Evolutionary conservation across 2,888 invertebrate genomes (phyloP).

Genomic region (Aphidius colemani): DNA sequence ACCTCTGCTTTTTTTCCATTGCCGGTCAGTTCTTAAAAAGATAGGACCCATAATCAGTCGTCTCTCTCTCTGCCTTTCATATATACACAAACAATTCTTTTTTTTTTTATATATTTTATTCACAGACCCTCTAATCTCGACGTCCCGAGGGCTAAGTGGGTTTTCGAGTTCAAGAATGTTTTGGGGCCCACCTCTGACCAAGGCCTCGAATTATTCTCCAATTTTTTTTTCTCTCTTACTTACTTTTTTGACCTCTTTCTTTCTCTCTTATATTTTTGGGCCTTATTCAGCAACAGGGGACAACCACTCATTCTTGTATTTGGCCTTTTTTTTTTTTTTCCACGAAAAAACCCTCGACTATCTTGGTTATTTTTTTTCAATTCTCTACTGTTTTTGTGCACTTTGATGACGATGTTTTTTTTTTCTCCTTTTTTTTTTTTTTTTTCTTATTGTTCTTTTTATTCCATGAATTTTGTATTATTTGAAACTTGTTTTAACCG

Average conservation of each 20-base stretch:
- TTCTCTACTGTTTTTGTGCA: conserved; percentile 8
- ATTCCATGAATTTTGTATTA: not conserved
- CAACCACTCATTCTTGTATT: not conserved
- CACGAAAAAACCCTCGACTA: conserved; percentile 10
- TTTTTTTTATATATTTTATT: not conserved
- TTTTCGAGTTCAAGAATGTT: conserved; percentile 54
- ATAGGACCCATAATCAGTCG: conserved; percentile 28
- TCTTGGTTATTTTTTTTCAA: not conserved
- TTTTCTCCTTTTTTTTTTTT: not conserved
- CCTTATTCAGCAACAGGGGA: conserved; percentile 2
- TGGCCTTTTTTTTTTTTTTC: conserved; percentile 2
- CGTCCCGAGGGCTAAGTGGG: conserved; percentile 49
- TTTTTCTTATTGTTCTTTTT: not conserved
- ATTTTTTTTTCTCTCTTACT: conserved; percentile 1
- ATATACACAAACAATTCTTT: not conserved
- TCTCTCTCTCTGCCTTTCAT: conserved; percentile 8
- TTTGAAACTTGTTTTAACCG: conserved; percentile 8
- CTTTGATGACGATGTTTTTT: conserved; percentile 20
- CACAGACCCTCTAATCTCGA: conserved; percentile 50
- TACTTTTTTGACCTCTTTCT: not conserved
- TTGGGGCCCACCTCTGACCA: conserved; percentile 30
- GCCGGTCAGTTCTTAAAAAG: conserved; percentile 28
- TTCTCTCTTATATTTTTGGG: conserved; percentile 2
- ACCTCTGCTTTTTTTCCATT: conserved; percentile 29
- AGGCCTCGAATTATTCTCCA: conserved; percentile 9